A percentile compares a stretch with the other conserved stretches of the same genome.
phyloP scores from a whole-genome alignment of 2,113 vertebrate genomes.

The Centropus unirufus region DNA sequence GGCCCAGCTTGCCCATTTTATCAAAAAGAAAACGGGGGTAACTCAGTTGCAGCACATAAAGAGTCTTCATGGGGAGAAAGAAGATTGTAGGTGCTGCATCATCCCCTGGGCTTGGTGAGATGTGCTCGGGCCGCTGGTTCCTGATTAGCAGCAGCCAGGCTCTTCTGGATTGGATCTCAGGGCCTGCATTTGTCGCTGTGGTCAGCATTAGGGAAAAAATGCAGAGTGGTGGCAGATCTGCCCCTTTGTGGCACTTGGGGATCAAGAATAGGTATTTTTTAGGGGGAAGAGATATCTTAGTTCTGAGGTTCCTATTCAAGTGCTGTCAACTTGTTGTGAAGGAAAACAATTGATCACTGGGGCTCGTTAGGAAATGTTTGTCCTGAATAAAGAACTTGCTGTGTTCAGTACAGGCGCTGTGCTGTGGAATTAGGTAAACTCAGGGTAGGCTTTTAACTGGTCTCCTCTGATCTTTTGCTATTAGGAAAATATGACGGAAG shows the following conservation, averaged over 20 bases:
- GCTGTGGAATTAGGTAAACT: neutral
- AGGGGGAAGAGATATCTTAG: neutral
- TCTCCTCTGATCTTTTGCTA: neutral
- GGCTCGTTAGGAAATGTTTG: neutral
- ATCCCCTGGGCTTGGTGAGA: neutral
- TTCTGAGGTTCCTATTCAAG: neutral
- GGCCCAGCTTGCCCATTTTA: neutral
- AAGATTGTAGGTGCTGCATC: rapidly evolving
- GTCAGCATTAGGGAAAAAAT: too few species aligned
- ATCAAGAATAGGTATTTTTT: neutral
- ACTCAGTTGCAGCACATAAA: rapidly evolving
- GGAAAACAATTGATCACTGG: neutral
- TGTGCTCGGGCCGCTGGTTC: rapidly evolving
- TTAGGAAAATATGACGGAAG: neutral
- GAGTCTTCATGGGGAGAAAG: neutral
- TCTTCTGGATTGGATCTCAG: neutral
- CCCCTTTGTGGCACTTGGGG: neutral
- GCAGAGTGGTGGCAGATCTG: neutral
- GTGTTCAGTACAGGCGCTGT: rapidly evolving
- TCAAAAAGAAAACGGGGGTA: neutral
- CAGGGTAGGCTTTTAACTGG: neutral
- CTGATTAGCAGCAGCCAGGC: neutral
- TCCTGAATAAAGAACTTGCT: neutral
- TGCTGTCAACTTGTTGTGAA: neutral
- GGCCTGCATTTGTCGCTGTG: neutral